These are phyloP conservation scores for Drosophila recens DNA, from an alignment of 2,888 invertebrate genomes.

Conservation along the genomic window DNA sequence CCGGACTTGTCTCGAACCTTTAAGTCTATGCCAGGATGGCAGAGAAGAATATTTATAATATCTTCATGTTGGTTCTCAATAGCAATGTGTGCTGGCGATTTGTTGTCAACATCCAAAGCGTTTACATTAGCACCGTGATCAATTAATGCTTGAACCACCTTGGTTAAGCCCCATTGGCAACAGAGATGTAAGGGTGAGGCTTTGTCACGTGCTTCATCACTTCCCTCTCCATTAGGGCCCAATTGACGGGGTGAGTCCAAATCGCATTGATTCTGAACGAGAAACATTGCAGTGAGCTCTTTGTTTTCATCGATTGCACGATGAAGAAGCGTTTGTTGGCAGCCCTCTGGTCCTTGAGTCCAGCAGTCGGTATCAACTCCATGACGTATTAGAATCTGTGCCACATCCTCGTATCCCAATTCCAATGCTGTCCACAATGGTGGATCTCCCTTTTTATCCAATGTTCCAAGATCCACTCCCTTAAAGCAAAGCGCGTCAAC, in stretches of 20 bases:
- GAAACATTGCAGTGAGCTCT: constrained; percentile 88
- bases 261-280: constrained; percentile 93
- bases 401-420: constrained; percentile 94
- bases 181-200: constrained; percentile 95
- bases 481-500: constrained; percentile 94
- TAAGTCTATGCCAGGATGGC: constrained; percentile 94
- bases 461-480: constrained; percentile 93
- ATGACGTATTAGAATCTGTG: constrained; percentile 93
- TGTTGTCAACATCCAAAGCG: constrained; percentile 93
- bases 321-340: constrained; percentile 93
- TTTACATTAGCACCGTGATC: constrained; percentile 97
- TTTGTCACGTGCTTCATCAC: constrained; percentile 92
- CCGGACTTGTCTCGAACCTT: constrained; percentile 93
- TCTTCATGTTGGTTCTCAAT: constrained; percentile 96
- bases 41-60: constrained; percentile 93
- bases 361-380: constrained; percentile 97
- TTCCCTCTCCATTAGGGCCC: constrained; percentile 91
- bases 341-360: constrained; percentile 94
- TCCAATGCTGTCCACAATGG: constrained; percentile 97
- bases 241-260: constrained; percentile 92
- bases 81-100: constrained; percentile 96
- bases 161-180: constrained; percentile 96
- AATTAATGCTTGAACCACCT: constrained; percentile 94
- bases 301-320: constrained; percentile 91
- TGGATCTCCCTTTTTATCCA: constrained; percentile 88